Percentiles rank a stretch among this genome's conserved stretches.
These are phyloP conservation scores for Montipora capricornis DNA, from an alignment of 64 coral and sea anemone genomes.

Conservation along the genomic window DNA sequence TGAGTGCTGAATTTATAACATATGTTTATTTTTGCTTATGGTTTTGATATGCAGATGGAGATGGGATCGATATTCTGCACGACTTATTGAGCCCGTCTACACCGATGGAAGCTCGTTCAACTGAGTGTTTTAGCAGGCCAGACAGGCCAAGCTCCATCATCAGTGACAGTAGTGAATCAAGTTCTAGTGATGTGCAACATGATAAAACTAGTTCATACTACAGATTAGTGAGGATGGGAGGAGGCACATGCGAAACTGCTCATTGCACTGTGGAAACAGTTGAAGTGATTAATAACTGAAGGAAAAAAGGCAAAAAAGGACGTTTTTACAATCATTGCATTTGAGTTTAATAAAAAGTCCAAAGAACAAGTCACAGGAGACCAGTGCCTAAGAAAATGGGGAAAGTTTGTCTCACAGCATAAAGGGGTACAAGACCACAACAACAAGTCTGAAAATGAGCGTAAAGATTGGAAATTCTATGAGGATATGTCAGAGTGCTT, in stretches of 20 bases:
- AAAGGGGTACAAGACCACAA: too few relatives aligned
- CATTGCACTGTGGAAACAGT: neutral
- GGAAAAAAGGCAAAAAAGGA: slow-evolving; percentile 54
- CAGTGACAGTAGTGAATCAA: neutral
- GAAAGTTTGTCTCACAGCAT: too few relatives aligned
- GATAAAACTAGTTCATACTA: slow-evolving; percentile 37
- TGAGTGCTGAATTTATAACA: neutral
- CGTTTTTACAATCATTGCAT: neutral
- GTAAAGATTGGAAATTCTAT: slow-evolving; percentile 17
- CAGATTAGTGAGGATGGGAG: slow-evolving; percentile 54
- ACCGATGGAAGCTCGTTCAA: neutral
- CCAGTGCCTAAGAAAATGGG: neutral
- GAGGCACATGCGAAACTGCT: slow-evolving; percentile 33
- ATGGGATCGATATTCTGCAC: neutral
- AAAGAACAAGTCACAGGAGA: slow-evolving; percentile 28
- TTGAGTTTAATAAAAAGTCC: slow-evolving; percentile 53
- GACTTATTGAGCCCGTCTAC: neutral
- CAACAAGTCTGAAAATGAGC: too few relatives aligned
- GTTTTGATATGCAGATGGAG: neutral
- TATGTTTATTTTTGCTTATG: neutral
- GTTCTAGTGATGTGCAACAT: slow-evolving; percentile 10
- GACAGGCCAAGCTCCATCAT: neutral
- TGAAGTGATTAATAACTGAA: slow-evolving; percentile 28
- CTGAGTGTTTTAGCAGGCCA: slow-evolving; percentile 6
- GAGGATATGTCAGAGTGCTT: slow-evolving; percentile 32